Evolutionary conservation across 92 coral and sea anemone genomes (phyloP).

Genomic region (Epizoanthus illoricatus): DNA sequence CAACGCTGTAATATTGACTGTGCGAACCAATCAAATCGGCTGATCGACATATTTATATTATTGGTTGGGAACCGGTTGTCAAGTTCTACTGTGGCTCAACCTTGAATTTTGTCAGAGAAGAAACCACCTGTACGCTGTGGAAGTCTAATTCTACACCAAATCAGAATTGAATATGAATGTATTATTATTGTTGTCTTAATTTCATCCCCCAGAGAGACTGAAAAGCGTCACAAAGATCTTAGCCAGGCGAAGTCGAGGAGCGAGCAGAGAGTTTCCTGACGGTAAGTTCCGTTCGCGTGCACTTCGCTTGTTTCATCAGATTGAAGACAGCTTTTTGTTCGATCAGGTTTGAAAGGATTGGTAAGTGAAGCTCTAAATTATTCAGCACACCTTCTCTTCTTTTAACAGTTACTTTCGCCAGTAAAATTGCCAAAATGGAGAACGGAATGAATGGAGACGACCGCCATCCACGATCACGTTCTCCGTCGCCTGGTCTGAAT

Average conservation of each 20-base stretch:
- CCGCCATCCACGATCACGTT: constrained; percentile 66
- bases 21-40: constrained; percentile 35
- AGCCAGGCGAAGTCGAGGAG: constrained; percentile 74
- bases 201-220: constrained; percentile 76
- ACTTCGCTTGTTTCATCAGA: not conserved
- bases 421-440: constrained; percentile 67
- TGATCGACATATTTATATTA: constrained; percentile 41
- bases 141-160: constrained; percentile 65
- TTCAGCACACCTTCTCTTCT: constrained; percentile 49
- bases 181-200: constrained; percentile 84
- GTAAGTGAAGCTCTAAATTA: constrained; percentile 58
- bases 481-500: constrained; percentile 77
- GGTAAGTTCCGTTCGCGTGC: constrained; percentile 20
- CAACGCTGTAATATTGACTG: constrained; percentile 26
- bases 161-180: constrained; percentile 98
- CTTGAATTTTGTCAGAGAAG: constrained; percentile 35
- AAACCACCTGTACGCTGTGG: constrained; percentile 43
- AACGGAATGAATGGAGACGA: constrained; percentile 98
- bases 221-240: constrained; percentile 74
- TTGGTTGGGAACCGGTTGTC: constrained; percentile 45
- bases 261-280: constrained; percentile 37
- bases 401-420: constrained; percentile 37
- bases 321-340: constrained; percentile 7
- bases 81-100: constrained; percentile 33
- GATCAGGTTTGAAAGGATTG: constrained; percentile 31